Base-by-base conservation (phyloP, 2,888 invertebrate species). In the Sphecodes monilicornis region DNA sequence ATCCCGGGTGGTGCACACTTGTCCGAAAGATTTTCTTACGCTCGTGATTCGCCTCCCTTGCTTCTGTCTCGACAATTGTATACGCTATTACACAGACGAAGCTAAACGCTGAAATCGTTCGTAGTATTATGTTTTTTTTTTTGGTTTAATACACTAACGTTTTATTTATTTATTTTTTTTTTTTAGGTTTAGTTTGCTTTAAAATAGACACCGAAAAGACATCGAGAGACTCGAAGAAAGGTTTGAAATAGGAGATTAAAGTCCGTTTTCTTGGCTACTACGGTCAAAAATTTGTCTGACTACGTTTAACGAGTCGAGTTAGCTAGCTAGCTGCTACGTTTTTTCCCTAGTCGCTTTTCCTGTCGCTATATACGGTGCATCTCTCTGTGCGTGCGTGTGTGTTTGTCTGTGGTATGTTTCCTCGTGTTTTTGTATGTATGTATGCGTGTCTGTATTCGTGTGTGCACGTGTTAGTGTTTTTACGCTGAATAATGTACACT, bases 181-280 rank as follows among this genome's bases (percentile, higher is more conserved):
- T 69, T 66, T 32, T 36, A 68, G 68, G 1, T 84, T 80, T 80
- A 83, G 81, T 80, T 85, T 76, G 78, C 79, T 85, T 86, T 93
- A 91, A 91, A 91, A 90, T 93, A 93, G 92, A 93, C 93, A 93
- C 91, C 92, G 1, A 88, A 90, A 92, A 92, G 90, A 91, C 91
- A 92, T 85, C 90, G 89, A 91, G 90, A 91, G 90, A 88, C 88
- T 86, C 86, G 88, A 88, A 92, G 91, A 90, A 90, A 85, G 78
- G 89, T 84, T 90, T 32, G 91, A 91, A 90, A 90, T 90, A 91
- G 90, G 89, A 88, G 89, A 90, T 81, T 89, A 88, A 89, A 90
- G 86, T 84, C 80, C 79, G 76, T 87, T 78, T 43, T n/a, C 11
- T 73, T 79, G 82, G 85, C 84, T 89, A 90, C 84, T 89, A 90